Conservation (phyloP, 2,888 invertebrate genomes). For the Calephelis perditalis region DNA sequence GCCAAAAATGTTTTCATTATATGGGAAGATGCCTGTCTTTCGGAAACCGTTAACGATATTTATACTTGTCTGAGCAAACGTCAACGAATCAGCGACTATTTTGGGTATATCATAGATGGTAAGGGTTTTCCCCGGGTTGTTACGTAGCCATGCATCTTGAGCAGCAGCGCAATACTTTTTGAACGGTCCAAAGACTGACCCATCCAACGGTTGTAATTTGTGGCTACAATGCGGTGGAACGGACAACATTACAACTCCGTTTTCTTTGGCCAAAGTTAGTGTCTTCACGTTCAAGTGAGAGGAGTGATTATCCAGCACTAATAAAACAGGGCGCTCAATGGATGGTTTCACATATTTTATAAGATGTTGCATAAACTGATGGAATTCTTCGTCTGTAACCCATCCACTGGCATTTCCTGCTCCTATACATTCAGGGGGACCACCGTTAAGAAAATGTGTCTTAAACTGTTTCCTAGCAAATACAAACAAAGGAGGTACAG, state of each 20-base stretch:
- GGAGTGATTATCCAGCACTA: slow-evolving; percentile 31
- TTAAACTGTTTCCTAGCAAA: slow-evolving; percentile 23
- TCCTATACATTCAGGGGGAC: slow-evolving; percentile 27
- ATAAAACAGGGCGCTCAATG: slow-evolving; percentile 27
- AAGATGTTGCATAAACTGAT: slow-evolving; percentile 26
- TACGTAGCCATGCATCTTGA: slow-evolving; percentile 28
- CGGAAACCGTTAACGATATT: slow-evolving; percentile 29
- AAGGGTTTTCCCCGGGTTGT: slow-evolving; percentile 31
- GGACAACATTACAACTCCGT: slow-evolving; percentile 30
- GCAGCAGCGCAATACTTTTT: slow-evolving; percentile 29
- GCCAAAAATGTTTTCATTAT: slow-evolving; percentile 26
- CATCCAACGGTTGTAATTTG: slow-evolving; percentile 30
- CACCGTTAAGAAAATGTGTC: slow-evolving; percentile 25
- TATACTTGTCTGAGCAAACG: slow-evolving; percentile 24
- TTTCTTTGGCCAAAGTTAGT: slow-evolving; percentile 28
- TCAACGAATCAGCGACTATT: slow-evolving; percentile 30
- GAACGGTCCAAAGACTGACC: slow-evolving; percentile 30
- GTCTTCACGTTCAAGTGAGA: slow-evolving; percentile 30
- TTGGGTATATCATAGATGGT: slow-evolving; percentile 33
- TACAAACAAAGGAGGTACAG: slow-evolving; percentile 27
- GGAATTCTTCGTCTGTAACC: slow-evolving; percentile 26
- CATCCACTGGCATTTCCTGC: slow-evolving; percentile 26
- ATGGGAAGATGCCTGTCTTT: slow-evolving; percentile 31
- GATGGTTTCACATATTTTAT: slow-evolving; percentile 27
- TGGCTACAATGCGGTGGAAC: slow-evolving; percentile 29